These are phyloP conservation scores for Tauraco hartlaubi DNA, from an alignment of 2,797 vertebrate species.

Conservation along the genomic window DNA sequence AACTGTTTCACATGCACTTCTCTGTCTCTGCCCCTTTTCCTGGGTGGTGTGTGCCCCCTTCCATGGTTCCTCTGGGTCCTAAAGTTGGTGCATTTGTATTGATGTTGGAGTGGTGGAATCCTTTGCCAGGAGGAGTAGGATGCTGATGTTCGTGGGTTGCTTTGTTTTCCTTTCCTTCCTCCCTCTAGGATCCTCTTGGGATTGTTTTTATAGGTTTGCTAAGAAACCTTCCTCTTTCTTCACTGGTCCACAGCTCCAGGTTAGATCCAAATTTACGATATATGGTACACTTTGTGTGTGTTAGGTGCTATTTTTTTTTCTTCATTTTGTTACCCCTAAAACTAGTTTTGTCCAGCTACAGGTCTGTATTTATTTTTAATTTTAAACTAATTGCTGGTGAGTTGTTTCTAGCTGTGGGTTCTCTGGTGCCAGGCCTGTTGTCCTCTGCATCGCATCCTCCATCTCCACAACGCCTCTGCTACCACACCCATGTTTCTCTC, in stretches of 20 bases:
- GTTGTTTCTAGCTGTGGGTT: neutral
- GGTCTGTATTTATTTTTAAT: neutral
- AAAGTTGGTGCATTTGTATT: fast-evolving
- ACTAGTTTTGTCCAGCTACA: neutral
- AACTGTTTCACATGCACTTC: neutral
- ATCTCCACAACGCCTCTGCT: too few species aligned
- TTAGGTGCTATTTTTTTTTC: neutral
- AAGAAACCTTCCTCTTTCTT: neutral
- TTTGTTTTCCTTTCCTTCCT: neutral
- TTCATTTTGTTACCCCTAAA: neutral
- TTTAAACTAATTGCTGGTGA: neutral
- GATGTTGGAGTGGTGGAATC: neutral
- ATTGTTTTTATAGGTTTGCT: neutral
- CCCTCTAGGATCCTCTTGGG: neutral
- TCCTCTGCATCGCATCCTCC: neutral
- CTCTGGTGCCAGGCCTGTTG: neutral
- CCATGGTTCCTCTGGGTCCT: neutral
- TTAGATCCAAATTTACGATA: neutral
- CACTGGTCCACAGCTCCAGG: fast-evolving
- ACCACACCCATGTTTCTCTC: neutral
- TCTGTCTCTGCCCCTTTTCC: neutral
- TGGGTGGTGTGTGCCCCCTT: neutral
- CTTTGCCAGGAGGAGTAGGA: neutral
- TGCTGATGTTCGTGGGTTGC: neutral
- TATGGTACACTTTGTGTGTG: neutral